phyloP scores from a whole-genome alignment of 2,888 invertebrate species.

The Zele albiditarsus region DNA sequence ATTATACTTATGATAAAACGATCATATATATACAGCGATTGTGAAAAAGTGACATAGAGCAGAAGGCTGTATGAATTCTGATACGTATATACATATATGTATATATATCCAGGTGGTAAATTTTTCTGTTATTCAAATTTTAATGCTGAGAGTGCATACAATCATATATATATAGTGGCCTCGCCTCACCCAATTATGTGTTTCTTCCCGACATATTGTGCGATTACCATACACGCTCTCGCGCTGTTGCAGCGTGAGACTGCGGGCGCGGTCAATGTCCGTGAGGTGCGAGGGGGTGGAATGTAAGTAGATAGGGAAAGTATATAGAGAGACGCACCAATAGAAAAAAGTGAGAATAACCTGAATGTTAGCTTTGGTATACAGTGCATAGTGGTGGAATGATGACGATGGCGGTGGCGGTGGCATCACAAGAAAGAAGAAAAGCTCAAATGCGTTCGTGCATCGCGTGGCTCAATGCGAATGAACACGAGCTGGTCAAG shows the following conservation, averaged over 20 bases:
- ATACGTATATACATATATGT: conserved; percentile 23
- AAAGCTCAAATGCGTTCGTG: conserved; percentile 67
- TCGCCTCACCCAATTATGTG: conserved; percentile 49
- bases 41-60: too few species aligned
- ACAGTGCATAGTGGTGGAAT: conserved; percentile 1
- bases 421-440: conserved; percentile 53
- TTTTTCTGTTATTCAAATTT: conserved; percentile 52
- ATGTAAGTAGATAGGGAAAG: conserved; percentile 50
- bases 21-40: too few species aligned
- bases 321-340: conserved; percentile 28
- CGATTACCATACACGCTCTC: conserved; percentile 61
- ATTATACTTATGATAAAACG: too few species aligned
- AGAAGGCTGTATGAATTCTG: too few species aligned
- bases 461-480: conserved; percentile 71
- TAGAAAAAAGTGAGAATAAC: conserved; percentile 42
- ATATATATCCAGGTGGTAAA: conserved; percentile 38
- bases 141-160: conserved; percentile 30
- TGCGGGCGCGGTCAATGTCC: background rate
- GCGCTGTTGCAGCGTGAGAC: conserved; percentile 48
- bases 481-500: conserved; percentile 60
- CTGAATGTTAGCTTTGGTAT: conserved; percentile 40
- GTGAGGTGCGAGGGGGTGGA: conserved; percentile 5
- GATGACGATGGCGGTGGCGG: conserved; percentile 21
- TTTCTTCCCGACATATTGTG: conserved; percentile 38
- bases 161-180: background rate